These are phyloP conservation scores for Megalonaias nervosa DNA, from an alignment of 1,140 invertebrate species.

Conservation along the genomic window DNA sequence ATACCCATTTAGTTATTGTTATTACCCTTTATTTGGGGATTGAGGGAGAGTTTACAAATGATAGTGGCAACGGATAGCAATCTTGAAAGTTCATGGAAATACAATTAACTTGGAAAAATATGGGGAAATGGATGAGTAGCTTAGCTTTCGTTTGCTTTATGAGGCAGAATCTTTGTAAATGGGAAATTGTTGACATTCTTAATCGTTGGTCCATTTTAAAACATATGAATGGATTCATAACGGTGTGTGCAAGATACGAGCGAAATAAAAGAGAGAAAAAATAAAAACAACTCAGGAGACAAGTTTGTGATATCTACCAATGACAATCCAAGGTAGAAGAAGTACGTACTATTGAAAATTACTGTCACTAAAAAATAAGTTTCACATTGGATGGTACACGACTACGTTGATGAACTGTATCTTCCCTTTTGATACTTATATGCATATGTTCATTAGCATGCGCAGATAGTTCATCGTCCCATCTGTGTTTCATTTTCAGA, in stretches of 20 bases:
- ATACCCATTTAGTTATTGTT: too few species aligned
- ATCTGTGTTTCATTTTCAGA: background rate
- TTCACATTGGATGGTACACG: slow-evolving; percentile 37
- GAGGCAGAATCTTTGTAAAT: too few species aligned
- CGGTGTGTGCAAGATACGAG: slow-evolving; percentile 35
- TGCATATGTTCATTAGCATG: background rate
- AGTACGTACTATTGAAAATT: slow-evolving; percentile 10
- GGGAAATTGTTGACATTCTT: slow-evolving; percentile 4
- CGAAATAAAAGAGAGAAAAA: slow-evolving; percentile 25
- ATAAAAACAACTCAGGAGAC: slow-evolving; percentile 2
- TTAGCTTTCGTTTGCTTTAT: too few species aligned
- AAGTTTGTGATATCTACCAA: slow-evolving; percentile 21
- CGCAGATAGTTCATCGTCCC: slow-evolving; percentile 3
- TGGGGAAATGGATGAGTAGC: too few species aligned
- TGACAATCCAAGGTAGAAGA: background rate
- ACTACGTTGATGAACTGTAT: slow-evolving; percentile 15
- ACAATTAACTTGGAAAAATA: too few species aligned
- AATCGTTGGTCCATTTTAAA: slow-evolving; percentile 32
- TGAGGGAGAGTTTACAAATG: too few species aligned
- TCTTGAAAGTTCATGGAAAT: too few species aligned
- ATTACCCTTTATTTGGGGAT: too few species aligned
- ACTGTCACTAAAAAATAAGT: slow-evolving; percentile 26
- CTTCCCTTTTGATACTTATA: background rate
- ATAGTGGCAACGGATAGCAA: too few species aligned
- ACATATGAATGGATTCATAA: slow-evolving; percentile 40